Percentiles rank a stretch among this genome's conserved stretches.
Conservation (phyloP, 2,113 vertebrate species). For the Atractosteus spatula region DNA sequence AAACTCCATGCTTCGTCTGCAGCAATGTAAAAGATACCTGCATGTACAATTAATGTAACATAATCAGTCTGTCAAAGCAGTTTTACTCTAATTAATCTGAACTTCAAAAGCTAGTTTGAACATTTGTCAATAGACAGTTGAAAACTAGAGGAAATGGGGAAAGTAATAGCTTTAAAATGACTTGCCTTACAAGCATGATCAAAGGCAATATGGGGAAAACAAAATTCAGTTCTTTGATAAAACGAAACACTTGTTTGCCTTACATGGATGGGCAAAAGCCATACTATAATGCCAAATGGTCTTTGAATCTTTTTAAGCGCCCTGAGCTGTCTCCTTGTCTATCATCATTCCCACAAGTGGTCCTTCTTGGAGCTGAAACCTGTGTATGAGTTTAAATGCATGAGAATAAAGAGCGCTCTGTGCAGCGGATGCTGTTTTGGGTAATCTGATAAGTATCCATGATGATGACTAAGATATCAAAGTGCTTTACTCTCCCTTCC, state of each 20-base stretch:
- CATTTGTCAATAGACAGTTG: slow-evolving; percentile 43
- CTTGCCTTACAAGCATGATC: slow-evolving; percentile 47
- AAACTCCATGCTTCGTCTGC: slow-evolving; percentile 31
- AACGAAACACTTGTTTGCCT: slow-evolving; percentile 32
- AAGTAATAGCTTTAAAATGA: slow-evolving; percentile 39
- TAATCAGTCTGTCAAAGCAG: slow-evolving; percentile 35
- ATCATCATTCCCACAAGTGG: slow-evolving; percentile 52
- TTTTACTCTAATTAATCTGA: slow-evolving; percentile 42
- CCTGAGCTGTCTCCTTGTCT: slow-evolving; percentile 55
- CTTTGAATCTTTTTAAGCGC: slow-evolving; percentile 25
- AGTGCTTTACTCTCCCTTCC: slow-evolving; percentile 24
- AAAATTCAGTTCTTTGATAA: slow-evolving; percentile 46
- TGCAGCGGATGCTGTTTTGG: slow-evolving; percentile 28
- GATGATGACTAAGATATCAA: slow-evolving; percentile 41
- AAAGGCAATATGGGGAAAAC: slow-evolving; percentile 42
- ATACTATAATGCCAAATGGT: slow-evolving; percentile 35
- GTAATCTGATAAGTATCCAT: slow-evolving; percentile 34
- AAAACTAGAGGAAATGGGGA: slow-evolving; percentile 35
- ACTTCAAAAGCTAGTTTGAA: slow-evolving; percentile 40
- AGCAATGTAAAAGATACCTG: slow-evolving; percentile 27
- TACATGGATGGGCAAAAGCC: slow-evolving; percentile 19
- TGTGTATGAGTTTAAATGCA: slow-evolving; percentile 5
- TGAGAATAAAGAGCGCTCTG: slow-evolving; percentile 20
- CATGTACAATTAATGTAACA: slow-evolving; percentile 38
- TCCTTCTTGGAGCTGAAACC: slow-evolving; percentile 10